Percentiles rank a stretch among this genome's conserved stretches.
phyloP scores from a whole-genome alignment of 2,113 vertebrate species.

The Rafetus swinhoei region DNA sequence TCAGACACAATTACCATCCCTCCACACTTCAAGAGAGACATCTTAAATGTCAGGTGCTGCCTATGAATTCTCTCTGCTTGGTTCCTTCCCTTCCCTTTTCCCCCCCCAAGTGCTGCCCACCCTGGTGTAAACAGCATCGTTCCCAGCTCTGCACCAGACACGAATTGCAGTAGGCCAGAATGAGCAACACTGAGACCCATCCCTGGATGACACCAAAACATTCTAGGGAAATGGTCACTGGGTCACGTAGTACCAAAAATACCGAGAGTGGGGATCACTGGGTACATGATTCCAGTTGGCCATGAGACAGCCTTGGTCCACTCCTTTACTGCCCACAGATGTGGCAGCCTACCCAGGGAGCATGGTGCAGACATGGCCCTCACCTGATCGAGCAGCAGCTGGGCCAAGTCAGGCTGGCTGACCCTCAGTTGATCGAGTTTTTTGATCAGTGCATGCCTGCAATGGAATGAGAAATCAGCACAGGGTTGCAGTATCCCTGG shows the following conservation, averaged over 20 bases:
- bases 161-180: not conserved
- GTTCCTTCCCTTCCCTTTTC: not conserved
- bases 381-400: conserved; percentile 94
- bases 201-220: not conserved
- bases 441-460: conserved; percentile 91
- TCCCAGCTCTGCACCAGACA: not conserved
- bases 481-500: not conserved
- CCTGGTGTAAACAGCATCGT: not conserved
- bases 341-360: not conserved
- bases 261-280: not conserved
- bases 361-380: not conserved
- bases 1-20: not conserved
- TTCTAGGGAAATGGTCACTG: not conserved
- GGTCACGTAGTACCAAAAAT: not conserved
- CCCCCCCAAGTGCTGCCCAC: not conserved
- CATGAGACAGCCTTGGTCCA: not conserved
- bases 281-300: not conserved
- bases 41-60: not conserved
- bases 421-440: conserved; percentile 87
- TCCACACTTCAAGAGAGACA: not conserved
- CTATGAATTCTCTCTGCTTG: not conserved
- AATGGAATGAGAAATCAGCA: not conserved
- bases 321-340: not conserved
- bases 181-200: not conserved
- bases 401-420: conserved; percentile 87